These are phyloP conservation scores for Pyrgus malvae DNA, from an alignment of 2,888 invertebrate genomes.

Conservation along the genomic window DNA sequence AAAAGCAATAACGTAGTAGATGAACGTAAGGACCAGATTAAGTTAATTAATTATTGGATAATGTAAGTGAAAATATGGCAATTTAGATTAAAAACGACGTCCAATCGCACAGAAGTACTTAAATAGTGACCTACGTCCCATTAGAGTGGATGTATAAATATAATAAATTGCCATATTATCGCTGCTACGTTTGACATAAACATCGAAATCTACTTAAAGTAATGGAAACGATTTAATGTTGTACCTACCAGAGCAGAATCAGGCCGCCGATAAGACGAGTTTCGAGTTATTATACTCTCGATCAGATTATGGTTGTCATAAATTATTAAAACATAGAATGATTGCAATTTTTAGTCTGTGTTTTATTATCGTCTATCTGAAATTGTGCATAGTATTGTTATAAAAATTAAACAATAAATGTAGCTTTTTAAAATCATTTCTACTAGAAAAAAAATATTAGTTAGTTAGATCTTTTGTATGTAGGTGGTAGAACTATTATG, in stretches of 20 bases:
- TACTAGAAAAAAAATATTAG: too few relatives aligned
- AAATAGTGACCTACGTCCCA: constrained; percentile 52
- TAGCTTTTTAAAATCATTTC: too few relatives aligned
- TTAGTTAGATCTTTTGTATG: too few relatives aligned
- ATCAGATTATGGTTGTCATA: constrained; percentile 30
- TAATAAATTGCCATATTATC: constrained; percentile 78
- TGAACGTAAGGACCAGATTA: too few relatives aligned
- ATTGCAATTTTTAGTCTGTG: constrained; percentile 12
- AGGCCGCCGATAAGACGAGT: constrained; percentile 61
- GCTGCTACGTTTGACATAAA: constrained; percentile 72
- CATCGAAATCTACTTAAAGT: constrained; percentile 79
- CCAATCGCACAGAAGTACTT: constrained; percentile 1
- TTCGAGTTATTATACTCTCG: constrained; percentile 37
- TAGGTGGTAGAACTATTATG: too few relatives aligned
- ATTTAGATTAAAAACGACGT: not conserved
- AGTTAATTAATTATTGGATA: not conserved
- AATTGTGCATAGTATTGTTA: not conserved
- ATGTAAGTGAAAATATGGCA: not conserved
- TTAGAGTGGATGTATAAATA: constrained; percentile 70
- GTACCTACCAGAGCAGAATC: constrained; percentile 49
- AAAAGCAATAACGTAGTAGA: too few relatives aligned
- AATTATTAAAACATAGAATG: constrained; percentile 27
- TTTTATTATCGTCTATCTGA: not conserved
- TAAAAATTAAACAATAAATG: too few relatives aligned
- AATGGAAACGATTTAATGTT: constrained; percentile 76